Evolutionary conservation across 2,113 vertebrate genomes (phyloP), one percentile per base, ranked within the genome.

Genomic region (Phyllopteryx taeniolatus): DNA sequence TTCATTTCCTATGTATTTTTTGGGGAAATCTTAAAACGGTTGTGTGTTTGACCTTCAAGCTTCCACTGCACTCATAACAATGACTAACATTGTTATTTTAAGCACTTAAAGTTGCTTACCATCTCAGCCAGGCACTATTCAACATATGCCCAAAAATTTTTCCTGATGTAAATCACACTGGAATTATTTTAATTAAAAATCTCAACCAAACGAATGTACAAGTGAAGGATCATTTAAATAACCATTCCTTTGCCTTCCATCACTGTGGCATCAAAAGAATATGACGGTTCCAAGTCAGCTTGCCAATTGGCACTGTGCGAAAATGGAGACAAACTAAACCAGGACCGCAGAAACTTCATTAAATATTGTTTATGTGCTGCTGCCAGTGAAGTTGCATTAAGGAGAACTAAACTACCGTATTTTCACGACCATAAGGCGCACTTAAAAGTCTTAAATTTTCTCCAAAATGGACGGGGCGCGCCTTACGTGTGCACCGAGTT

Each of bases 331-430:
- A 61, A 68, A 71, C 67, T 78, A 75, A 85, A 85, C 73, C 71
- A 73, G 43, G 27, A 71, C 73, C 78, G 80, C 79, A 75, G n/a
- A 74, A 84, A 84, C 82, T 74, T 79, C 77, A 87, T 85, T 83
- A 85, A 85, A 80, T 79, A 70, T 72, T 79, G 76, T 78, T 87
- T 79, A 76, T 81, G 39, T 80, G 66, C 77, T 70, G 76, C 73
- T 84, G 79, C 79, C 73, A 86, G 79, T 54, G 8, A 74, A 81
- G 76, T 66, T 71, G 46, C 76, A 83, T 81, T 77, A 74, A 73
- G 73, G 72, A 75, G 72, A 76, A 74, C 49, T 27, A 65, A 68
- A 66, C n/a, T 8, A 27, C 27, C 27, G 27, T 27, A 27, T 27
- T 27, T 27, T 27, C 27, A 27, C 27, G 1, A 27, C 27, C 27